Percentiles rank a stretch among this genome's conserved stretches.
phyloP scores from a whole-genome alignment of 2,888 invertebrate genomes.

The Scaptodrosophila latifasciaeformis region DNA sequence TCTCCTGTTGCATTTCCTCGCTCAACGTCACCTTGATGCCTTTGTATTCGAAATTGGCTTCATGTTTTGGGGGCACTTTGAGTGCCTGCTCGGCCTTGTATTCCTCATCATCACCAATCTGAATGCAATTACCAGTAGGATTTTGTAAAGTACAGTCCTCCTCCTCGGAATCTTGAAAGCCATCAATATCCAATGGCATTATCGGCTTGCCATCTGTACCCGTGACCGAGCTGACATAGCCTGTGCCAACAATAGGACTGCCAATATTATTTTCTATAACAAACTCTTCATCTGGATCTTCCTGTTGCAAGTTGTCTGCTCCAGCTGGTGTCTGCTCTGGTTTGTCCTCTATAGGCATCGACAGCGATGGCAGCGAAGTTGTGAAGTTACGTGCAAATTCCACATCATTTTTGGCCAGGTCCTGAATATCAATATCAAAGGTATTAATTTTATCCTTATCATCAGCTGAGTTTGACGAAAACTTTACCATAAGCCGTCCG shows the following conservation, averaged over 20 bases:
- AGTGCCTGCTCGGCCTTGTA: conserved; percentile 33
- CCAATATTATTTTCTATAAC: not conserved
- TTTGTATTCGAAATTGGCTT: conserved; percentile 42
- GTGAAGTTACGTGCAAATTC: conserved; percentile 50
- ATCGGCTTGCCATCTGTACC: conserved; percentile 43
- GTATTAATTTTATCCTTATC: too few species aligned
- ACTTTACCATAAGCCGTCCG: too few species aligned
- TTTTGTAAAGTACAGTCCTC: conserved; percentile 31
- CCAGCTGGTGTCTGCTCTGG: too few species aligned
- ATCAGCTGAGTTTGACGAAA: too few species aligned
- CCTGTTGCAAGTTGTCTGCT: too few species aligned
- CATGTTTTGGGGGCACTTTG: conserved; percentile 43
- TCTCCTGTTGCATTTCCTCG: conserved; percentile 26
- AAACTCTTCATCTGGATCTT: too few species aligned
- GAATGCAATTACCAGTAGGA: conserved; percentile 12
- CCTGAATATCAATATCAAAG: conserved; percentile 41
- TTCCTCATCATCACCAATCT: conserved; percentile 50
- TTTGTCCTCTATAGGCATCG: not conserved
- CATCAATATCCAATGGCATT: conserved; percentile 51
- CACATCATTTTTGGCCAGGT: conserved; percentile 37
- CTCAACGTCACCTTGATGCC: conserved; percentile 54
- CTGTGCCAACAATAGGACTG: not conserved
- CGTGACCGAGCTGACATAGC: conserved; percentile 12
- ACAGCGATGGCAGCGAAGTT: conserved; percentile 14
- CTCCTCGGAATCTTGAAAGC: conserved; percentile 33